Conservation (phyloP, 1,140 invertebrate genomes). For the Atopsyche davidsoni region DNA sequence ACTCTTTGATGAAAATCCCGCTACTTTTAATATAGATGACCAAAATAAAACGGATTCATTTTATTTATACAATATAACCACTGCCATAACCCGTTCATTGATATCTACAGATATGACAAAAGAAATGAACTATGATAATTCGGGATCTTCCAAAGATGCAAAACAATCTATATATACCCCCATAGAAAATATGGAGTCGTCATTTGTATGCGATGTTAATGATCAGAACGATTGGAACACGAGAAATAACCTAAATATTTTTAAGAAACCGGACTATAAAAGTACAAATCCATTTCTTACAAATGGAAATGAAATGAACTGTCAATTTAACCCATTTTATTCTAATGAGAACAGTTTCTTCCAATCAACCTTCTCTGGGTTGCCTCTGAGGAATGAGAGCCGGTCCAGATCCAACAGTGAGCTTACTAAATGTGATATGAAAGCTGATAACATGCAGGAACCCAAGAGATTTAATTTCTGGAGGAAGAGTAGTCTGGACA, state of each 20-base stretch:
- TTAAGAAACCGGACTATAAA: constrained; percentile 27
- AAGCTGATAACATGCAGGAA: constrained; percentile 15
- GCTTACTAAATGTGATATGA: constrained; percentile 20
- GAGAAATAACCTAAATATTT: constrained; percentile 27
- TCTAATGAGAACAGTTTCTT: constrained; percentile 8
- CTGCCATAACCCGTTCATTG: constrained; percentile 14
- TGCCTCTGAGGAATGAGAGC: constrained; percentile 3
- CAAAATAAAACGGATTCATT: constrained; percentile 25
- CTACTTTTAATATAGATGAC: constrained; percentile 7
- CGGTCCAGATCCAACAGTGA: constrained; percentile 16
- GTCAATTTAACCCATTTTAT: constrained; percentile 28
- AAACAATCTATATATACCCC: not conserved
- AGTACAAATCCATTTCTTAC: constrained; percentile 29
- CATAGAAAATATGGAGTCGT: not conserved
- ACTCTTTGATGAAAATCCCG: constrained; percentile 8
- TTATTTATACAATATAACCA: constrained; percentile 27
- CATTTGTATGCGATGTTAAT: constrained; percentile 12
- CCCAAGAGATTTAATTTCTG: constrained; percentile 8
- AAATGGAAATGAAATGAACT: constrained; percentile 23
- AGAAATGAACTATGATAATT: constrained; percentile 16
- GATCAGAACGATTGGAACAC: constrained; percentile 26
- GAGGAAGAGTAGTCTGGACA: constrained; percentile 23
- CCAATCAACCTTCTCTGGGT: constrained; percentile 1
- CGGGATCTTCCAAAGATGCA: not conserved
- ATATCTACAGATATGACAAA: constrained; percentile 16